Base-by-base conservation (phyloP, 92 coral and sea anemone genomes). In the Bergia sp. region DNA sequence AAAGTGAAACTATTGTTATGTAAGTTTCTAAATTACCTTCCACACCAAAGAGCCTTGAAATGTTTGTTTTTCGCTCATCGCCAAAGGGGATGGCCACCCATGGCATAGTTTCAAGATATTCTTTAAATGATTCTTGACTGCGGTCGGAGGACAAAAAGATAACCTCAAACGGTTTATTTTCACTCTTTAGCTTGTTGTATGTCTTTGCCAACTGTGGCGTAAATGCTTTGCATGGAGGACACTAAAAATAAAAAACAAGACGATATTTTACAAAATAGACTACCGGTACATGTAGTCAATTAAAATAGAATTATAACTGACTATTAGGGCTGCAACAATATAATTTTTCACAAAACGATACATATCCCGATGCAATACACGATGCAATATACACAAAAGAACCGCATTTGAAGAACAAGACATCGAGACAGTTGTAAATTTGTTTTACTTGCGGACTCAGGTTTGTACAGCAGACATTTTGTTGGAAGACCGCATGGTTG, bases 191-290 rank as follows among this genome's bases (percentile, higher is more conserved):
- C 69, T 87, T 90, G 10, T 88, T 88, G 90, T 97, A 97, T 11
- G 91, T 86, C 82, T 94, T 89, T 37, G 90, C 84, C 72, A 97
- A 82, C 65, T 72, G 53, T 36, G 99, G 99, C 1, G 99, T 97
- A 85, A 97, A 97, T 20, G 90, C 93, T 85, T 94, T 90, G 87
- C 99, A 97, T 0, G 99, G 99, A 7, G 99, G 99, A 85, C 99
- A 97, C 99, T 97, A 86, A 42, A 91, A 90, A 86, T 2, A 65
- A 85, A 38, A 7, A 80, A 10, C 36, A 2, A 69, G 41, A 20
- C 36, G 29, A 29, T 29, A 18, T 36, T 77, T 39, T 37, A 13
- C 7, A 57, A 29, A 87, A 77, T 39, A 55, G 2, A 29, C 29
- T 29, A 29, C 29, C 29, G 29, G 29, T 29, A 29, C 29, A 29